Percentiles rank a stretch among this genome's conserved stretches.
These are phyloP conservation scores for Frankliniella fusca DNA, from an alignment of 2,888 invertebrate species.

Conservation along the genomic window DNA sequence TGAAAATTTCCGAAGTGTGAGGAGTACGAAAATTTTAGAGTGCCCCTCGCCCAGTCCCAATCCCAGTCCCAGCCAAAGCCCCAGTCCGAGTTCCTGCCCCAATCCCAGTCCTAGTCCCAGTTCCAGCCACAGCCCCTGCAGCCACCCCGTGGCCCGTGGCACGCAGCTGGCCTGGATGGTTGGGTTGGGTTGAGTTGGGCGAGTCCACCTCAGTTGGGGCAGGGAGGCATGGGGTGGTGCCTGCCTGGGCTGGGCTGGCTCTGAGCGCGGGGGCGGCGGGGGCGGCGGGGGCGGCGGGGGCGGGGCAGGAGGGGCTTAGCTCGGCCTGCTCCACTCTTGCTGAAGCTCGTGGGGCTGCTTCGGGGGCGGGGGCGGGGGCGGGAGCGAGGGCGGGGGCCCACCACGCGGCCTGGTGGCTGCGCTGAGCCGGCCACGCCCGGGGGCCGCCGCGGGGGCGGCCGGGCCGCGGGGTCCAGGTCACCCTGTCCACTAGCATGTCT, in stretches of 20 bases:
- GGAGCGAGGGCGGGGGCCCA: too few relatives aligned
- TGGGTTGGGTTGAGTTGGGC: slow-evolving; percentile 6
- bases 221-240: background rate
- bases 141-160: background rate
- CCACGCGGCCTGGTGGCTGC: too few relatives aligned
- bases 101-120: background rate
- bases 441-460: too few relatives aligned
- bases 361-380: too few relatives aligned
- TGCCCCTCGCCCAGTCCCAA: background rate
- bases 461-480: too few relatives aligned
- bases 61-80: background rate
- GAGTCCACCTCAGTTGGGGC: background rate
- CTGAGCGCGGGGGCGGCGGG: too few relatives aligned
- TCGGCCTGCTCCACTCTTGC: background rate
- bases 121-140: background rate
- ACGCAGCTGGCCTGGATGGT: slow-evolving; percentile 8
- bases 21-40: too few relatives aligned
- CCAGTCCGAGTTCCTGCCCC: background rate
- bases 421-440: too few relatives aligned
- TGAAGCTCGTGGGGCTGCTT: background rate
- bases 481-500: too few relatives aligned
- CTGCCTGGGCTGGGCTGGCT: background rate
- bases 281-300: too few relatives aligned
- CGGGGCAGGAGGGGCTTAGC: background rate
- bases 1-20: too few relatives aligned